Evolutionary conservation across 2,797 vertebrate species (phyloP).

Genomic region (Typhlichthys subterraneus): DNA sequence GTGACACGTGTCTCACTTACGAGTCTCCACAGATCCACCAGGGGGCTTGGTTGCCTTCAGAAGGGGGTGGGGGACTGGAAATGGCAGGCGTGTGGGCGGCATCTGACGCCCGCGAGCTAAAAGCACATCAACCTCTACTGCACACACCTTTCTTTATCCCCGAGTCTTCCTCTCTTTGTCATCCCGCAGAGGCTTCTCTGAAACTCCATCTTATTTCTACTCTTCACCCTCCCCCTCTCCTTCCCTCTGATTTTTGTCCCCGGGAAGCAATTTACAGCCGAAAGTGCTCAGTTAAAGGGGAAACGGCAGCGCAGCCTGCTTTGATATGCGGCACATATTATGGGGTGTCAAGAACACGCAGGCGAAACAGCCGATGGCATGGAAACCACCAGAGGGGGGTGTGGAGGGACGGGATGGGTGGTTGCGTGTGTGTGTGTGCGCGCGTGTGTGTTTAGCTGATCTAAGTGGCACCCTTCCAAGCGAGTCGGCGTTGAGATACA

Average conservation of each 20-base stretch:
- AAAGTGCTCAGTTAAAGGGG: conserved; percentile 69
- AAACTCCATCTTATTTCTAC: conserved; percentile 17
- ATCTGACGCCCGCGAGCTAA: too few species aligned
- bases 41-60: too few species aligned
- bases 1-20: conserved; percentile 56
- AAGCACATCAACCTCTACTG: too few species aligned
- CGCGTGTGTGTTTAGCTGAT: conserved; percentile 49
- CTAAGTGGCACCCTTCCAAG: conserved; percentile 66
- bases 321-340: conserved; percentile 69
- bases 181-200: too few species aligned
- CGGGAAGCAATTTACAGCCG: conserved; percentile 67
- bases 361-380: conserved; percentile 27
- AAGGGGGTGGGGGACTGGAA: neutral
- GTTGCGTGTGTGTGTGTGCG: neutral
- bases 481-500: conserved; percentile 57
- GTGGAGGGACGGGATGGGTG: conserved; percentile 8
- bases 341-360: conserved; percentile 67
- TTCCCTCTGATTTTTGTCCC: conserved; percentile 49
- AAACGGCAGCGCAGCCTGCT: conserved; percentile 55
- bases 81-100: neutral
- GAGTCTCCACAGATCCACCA: conserved; percentile 21
- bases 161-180: neutral
- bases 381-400: conserved; percentile 13
- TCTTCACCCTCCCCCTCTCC: conserved; percentile 17
- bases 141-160: too few species aligned